phyloP scores from a whole-genome alignment of 2,113 vertebrate species.

The Erythrocercus mccallii region DNA sequence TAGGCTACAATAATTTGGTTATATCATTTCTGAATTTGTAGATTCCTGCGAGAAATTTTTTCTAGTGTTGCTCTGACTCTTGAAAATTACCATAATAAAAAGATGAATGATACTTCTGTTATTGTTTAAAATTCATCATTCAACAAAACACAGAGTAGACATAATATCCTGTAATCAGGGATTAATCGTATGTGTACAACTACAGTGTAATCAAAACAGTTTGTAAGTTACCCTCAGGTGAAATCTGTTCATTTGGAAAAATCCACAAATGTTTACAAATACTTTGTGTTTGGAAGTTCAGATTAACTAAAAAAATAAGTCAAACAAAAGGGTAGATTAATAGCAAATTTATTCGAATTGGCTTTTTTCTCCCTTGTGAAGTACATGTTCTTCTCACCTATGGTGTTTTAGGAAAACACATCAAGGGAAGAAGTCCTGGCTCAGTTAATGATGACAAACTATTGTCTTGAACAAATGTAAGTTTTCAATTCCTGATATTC shows the following conservation, averaged over 20 bases:
- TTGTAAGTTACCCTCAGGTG: neutral
- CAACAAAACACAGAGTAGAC: neutral
- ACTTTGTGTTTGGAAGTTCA: neutral
- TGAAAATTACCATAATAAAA: neutral
- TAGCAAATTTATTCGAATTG: neutral
- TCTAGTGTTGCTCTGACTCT: neutral
- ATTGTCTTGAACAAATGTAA: neutral
- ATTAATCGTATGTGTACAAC: neutral
- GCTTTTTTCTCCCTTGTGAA: neutral
- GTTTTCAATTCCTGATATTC: neutral
- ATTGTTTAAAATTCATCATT: neutral
- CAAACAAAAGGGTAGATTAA: neutral
- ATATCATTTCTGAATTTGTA: neutral
- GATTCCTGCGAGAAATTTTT: neutral
- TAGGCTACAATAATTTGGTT: neutral
- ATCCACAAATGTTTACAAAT: neutral
- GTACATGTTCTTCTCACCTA: neutral
- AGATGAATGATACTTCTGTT: neutral
- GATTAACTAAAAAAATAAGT: neutral
- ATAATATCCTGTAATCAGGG: neutral
- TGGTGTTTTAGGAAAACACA: neutral
- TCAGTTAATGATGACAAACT: neutral
- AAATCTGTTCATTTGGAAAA: neutral
- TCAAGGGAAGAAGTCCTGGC: neutral
- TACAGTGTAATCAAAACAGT: neutral